phyloP scores from a whole-genome alignment of 1,140 invertebrate genomes.

The Drosophila santomea region DNA sequence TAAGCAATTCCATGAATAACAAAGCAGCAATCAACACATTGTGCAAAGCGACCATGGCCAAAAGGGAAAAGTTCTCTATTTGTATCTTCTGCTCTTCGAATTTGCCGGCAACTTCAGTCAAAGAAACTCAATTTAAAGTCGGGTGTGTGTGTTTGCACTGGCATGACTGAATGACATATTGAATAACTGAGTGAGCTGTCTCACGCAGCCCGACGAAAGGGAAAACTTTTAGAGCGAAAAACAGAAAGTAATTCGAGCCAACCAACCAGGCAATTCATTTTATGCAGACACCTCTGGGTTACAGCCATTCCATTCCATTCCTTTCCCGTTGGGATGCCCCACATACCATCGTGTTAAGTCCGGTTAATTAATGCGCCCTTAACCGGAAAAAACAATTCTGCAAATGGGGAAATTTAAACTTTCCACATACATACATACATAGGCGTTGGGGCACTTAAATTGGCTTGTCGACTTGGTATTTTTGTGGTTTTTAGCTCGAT shows the following conservation, averaged over 20 bases:
- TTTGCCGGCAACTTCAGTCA: slow-evolving; percentile 26
- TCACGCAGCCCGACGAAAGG: slow-evolving; percentile 39
- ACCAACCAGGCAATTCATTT: slow-evolving; percentile 66
- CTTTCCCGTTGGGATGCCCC: slow-evolving; percentile 29
- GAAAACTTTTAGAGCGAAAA: slow-evolving; percentile 52
- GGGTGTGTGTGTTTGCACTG: slow-evolving; percentile 34
- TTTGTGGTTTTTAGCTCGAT: slow-evolving; percentile 13
- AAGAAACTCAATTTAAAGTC: slow-evolving; percentile 71
- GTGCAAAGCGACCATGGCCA: slow-evolving; percentile 20
- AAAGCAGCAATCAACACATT: slow-evolving; percentile 69
- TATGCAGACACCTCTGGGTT: slow-evolving; percentile 59
- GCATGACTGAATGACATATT: slow-evolving; percentile 61
- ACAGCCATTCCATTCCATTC: slow-evolving; percentile 15
- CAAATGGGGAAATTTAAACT: slow-evolving; percentile 53
- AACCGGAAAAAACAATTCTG: slow-evolving; percentile 33
- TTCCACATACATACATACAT: slow-evolving; percentile 6
- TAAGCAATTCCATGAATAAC: slow-evolving; percentile 77
- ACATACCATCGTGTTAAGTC: slow-evolving; percentile 64
- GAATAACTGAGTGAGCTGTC: slow-evolving; percentile 39
- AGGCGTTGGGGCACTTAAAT: slow-evolving; percentile 36
- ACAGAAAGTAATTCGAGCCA: slow-evolving; percentile 40
- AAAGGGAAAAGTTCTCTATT: slow-evolving; percentile 59
- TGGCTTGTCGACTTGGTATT: slow-evolving; percentile 29
- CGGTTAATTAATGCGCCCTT: slow-evolving; percentile 69
- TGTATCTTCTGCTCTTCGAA: slow-evolving; percentile 30